Evolutionary conservation across 2,888 invertebrate species (phyloP).

Genomic region (Microctonus brassicae): DNA sequence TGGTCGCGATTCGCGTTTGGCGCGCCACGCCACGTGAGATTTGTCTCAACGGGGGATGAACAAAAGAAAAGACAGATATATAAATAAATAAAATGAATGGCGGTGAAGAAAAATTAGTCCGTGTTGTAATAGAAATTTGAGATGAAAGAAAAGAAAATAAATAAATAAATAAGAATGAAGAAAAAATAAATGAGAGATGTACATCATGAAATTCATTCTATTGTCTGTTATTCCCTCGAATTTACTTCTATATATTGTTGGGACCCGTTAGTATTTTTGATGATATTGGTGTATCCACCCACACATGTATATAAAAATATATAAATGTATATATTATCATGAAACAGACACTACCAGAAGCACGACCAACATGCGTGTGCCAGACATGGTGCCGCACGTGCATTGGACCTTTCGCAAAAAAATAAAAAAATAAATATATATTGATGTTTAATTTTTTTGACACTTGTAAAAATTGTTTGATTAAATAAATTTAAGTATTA

Average conservation of each 20-base stretch:
- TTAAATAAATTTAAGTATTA: not conserved
- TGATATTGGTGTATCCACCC: not conserved
- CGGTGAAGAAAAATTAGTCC: slow-evolving; percentile 14
- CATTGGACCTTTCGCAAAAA: not conserved
- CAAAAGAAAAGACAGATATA: not conserved
- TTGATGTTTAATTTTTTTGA: not conserved
- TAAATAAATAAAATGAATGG: slow-evolving; percentile 21
- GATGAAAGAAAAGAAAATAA: slow-evolving; percentile 13
- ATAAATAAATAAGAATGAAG: not conserved
- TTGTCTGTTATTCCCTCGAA: not conserved
- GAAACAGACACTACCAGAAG: not conserved
- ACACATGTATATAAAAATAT: not conserved
- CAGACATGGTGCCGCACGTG: not conserved
- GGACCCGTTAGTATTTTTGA: not conserved
- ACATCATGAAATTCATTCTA: not conserved
- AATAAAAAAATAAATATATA: slow-evolving; percentile 6
- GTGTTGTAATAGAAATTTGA: not conserved
- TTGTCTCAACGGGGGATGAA: slow-evolving; percentile 40
- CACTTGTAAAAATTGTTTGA: not conserved
- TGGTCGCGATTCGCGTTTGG: slow-evolving; percentile 59
- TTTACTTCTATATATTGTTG: not conserved
- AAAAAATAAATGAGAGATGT: not conserved
- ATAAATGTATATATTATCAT: not conserved
- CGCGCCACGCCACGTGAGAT: slow-evolving; percentile 55
- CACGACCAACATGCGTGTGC: not conserved